Base-by-base conservation (phyloP, 2,797 vertebrate genomes). In the Lepus townsendii region DNA sequence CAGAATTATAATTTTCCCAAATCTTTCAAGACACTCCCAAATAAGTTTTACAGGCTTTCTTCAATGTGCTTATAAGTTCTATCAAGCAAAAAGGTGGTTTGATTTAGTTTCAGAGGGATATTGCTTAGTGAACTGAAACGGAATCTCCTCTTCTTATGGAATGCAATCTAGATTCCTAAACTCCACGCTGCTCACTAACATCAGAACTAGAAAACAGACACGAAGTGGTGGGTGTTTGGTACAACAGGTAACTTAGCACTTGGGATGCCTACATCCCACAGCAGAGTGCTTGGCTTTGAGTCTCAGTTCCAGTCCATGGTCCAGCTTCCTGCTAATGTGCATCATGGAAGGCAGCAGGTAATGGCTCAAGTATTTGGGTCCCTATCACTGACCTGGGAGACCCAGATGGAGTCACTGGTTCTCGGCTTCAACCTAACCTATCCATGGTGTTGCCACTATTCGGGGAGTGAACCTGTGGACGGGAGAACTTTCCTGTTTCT, bases 11-110 rank as follows among this genome's bases (percentile, higher is more conserved):
- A 62, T 9, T 65, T 83, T 63, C 71, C 77, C 57, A 83, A 35
- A 47, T 14, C 38, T 94, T 92, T 83, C 57, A 42, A 12, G 19
- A 91, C 80, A 86, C 24, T 90, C 62, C 66, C 79, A 85, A 89
- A 32, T 89, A 95, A 80, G n/a, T 80, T 77, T 72, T 71, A n/a
- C 2, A 38, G 42, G 84, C 19, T 69, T 69, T 80, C 42, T 16
- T 93, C 57, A 72, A 50, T 9, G 1, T 60, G 85, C 60, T 65
- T 71, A 24, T 35, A 79, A 80, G 35, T 69, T 62, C 68, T 26
- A 90, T 7, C 14, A 65, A 52, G 7, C 13, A n/a, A 69, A 80
- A 50, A 73, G 38, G n/a, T 42, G 14, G 16, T 30, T 52, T 77
- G 32, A 9, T 66, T 90, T 77, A 65, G 62, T 60, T 54, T 91